These are phyloP conservation scores for Meghimatium bilineatum DNA, from an alignment of 2,888 invertebrate genomes.

Conservation along the genomic window DNA sequence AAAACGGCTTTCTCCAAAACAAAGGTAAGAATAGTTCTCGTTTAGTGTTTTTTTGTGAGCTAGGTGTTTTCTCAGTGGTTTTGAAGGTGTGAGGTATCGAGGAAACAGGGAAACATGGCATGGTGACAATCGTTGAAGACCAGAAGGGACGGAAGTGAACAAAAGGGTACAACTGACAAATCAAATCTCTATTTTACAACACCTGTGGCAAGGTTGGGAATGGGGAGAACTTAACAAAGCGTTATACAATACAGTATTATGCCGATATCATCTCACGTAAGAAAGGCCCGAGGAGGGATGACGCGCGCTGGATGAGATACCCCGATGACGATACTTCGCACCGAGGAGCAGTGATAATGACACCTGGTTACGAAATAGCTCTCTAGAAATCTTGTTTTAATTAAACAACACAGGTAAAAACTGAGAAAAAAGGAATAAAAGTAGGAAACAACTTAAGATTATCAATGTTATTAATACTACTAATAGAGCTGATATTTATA, in stretches of 20 bases:
- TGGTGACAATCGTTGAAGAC: background rate
- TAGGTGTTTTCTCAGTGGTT: conserved; percentile 15
- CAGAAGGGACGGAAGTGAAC: conserved; percentile 24
- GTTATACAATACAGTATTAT: background rate
- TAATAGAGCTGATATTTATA: no score
- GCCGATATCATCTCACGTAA: background rate
- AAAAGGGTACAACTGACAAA: background rate
- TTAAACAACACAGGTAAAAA: background rate
- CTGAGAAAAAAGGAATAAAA: background rate
- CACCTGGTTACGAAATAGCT: no score
- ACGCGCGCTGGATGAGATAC: background rate
- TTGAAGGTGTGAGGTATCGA: conserved; percentile 18
- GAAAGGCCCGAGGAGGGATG: background rate
- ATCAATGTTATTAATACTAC: no score
- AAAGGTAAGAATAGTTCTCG: conserved; percentile 1
- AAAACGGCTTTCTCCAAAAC: conserved; percentile 10
- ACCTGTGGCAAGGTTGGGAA: background rate
- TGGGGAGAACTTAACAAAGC: no score
- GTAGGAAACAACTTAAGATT: no score
- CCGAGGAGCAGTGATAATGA: no score
- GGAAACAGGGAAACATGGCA: no score
- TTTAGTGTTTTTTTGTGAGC: conserved; percentile 5
- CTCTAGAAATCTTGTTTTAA: no score
- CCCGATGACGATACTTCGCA: background rate
- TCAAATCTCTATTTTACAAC: background rate